A percentile compares a stretch with the other conserved stretches of the same genome.
These are phyloP conservation scores for Leiothrix lutea DNA, from an alignment of 2,113 vertebrate genomes.

Conservation along the genomic window DNA sequence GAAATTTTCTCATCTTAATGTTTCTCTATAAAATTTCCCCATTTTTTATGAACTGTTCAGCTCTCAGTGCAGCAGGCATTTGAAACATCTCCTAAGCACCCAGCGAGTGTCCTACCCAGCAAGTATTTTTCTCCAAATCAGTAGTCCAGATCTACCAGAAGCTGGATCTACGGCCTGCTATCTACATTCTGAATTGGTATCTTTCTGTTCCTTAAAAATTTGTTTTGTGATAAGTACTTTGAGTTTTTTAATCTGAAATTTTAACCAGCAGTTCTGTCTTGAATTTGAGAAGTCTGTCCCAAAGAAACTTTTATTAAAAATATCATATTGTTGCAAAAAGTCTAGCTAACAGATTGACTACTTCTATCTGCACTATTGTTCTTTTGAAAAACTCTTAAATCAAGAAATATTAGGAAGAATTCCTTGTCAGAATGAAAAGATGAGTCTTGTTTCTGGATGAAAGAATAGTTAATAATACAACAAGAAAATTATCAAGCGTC, in stretches of 20 bases:
- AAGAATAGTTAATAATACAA: neutral
- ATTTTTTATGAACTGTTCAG: neutral
- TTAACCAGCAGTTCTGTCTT: neutral
- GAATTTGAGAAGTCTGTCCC: neutral
- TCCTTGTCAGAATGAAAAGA: neutral
- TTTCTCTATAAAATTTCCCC: neutral
- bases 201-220: neutral
- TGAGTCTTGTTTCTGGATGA: neutral
- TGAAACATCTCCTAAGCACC: neutral
- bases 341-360: neutral
- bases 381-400: neutral
- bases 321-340: neutral
- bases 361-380: neutral
- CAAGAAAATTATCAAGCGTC: neutral
- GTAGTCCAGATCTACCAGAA: neutral
- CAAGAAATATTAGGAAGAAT: neutral
- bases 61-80: neutral
- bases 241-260: neutral
- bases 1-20: neutral
- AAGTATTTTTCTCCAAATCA: neutral
- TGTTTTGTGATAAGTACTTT: neutral
- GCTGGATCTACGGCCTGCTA: rapidly evolving
- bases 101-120: neutral
- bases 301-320: neutral
- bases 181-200: neutral